Base-by-base conservation (phyloP, 2,888 invertebrate genomes). In the Drosophila paracracens region DNA sequence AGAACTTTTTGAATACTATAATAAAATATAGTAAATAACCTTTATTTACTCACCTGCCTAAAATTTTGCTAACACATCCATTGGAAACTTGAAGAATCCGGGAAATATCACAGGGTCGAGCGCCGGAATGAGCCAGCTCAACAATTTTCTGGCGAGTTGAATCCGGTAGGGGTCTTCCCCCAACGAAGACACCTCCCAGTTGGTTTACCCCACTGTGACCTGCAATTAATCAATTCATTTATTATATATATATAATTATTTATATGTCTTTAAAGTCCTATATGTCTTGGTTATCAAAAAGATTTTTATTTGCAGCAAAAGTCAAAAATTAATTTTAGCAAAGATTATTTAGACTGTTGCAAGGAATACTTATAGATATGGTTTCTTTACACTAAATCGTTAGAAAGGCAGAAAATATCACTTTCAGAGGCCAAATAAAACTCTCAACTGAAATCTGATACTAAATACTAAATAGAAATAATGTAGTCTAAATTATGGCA, bases 121-220 rank as follows among this genome's bases (percentile, higher is more conserved):
- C 99, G 70, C 99, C 99, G 57, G 98, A 97, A 94, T 99, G 99
- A 82, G 99, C 99, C 93, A 99, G 94, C 94, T 99, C 99, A 91
- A 99, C 99, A 92, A 99, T 99, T 95, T 98, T 98, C 95, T 99
- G 99, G 88, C 99, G 95, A 91, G 99, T 99, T 91, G 98, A 97
- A 94, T 99, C 99, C 76, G 99, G 99, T 94, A 99, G 95, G 83
- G 99, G 99, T 88, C 99, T 95, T 82, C 99, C 99, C 94, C 98
- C 98, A 94, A 99, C 99, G 95, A 98, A 99, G 93, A 99, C 98
- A 93, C 99, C 99, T 93, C 99, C 99, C 94, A 99, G 96, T 95
- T 99, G 99, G 96, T 99, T 99, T 94, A 99, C 98, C 93, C 99
- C 99, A 95, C 98, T 99, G 96, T 99, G 99, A 94, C 99, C 97